phyloP scores from a whole-genome alignment of 1,140 invertebrate species.

The Tetragnatha versicolor region DNA sequence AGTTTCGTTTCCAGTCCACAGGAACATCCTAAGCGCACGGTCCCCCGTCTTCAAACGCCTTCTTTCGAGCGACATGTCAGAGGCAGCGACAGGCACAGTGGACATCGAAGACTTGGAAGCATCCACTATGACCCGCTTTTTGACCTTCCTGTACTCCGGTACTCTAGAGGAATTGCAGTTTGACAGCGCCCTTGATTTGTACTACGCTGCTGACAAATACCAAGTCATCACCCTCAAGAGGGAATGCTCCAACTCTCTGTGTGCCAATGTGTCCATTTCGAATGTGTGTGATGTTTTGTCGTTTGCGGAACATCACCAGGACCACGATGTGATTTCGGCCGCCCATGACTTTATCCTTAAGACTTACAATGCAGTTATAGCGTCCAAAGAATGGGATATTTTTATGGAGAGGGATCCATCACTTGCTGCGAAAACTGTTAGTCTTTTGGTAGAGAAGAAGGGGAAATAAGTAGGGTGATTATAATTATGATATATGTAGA shows the following conservation, averaged over 20 bases:
- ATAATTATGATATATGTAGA: too few species aligned
- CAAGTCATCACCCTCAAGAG: background rate
- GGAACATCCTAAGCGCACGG: conserved; percentile 61
- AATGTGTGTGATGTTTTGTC: background rate
- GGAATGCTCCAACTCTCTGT: background rate
- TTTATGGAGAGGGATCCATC: background rate
- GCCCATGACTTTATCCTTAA: background rate
- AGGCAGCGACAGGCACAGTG: background rate
- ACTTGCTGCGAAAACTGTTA: background rate
- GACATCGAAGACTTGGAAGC: background rate
- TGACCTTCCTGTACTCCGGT: background rate
- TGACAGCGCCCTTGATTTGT: background rate
- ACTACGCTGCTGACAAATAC: background rate
- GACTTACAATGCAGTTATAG: background rate
- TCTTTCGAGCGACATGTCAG: conserved; percentile 59
- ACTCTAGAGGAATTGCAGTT: background rate
- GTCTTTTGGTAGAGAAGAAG: too few species aligned
- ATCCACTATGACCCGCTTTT: background rate
- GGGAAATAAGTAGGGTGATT: too few species aligned
- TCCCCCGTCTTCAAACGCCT: conserved; percentile 63
- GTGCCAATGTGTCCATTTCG: background rate
- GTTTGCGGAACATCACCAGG: background rate
- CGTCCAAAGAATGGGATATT: background rate
- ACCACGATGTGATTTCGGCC: background rate
- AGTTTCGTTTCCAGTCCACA: conserved; percentile 60